A percentile compares a stretch with the other conserved stretches of the same genome.
Conservation (phyloP, 2,888 invertebrate genomes). For the Sepiola atlantica region DNA sequence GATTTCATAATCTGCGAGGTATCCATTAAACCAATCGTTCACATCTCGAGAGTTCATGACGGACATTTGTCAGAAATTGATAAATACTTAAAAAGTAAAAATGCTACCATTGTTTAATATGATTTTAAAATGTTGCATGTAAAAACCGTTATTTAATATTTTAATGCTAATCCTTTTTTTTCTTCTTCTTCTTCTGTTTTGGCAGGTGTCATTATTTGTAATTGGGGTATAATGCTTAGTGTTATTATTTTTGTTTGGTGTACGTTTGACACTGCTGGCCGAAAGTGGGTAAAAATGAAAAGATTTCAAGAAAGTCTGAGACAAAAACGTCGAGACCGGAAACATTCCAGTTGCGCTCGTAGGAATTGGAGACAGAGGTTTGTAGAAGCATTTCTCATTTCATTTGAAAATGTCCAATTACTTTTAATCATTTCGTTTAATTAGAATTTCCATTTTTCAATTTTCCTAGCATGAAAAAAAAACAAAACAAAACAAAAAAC, state of each 20-base stretch:
- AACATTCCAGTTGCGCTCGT: conserved; percentile 84
- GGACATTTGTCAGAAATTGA: too few species aligned
- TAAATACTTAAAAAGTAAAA: too few species aligned
- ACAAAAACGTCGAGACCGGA: conserved; percentile 81
- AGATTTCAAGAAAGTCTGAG: conserved; percentile 88
- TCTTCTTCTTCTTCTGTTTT: conserved; percentile 48
- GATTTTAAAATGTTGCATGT: too few species aligned
- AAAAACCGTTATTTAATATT: too few species aligned
- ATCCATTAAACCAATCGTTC: too few species aligned
- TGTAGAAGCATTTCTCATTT: background rate
- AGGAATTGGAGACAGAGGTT: conserved; percentile 88
- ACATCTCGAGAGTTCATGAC: too few species aligned
- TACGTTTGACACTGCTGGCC: conserved; percentile 89
- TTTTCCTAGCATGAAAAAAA: too few species aligned
- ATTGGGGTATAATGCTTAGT: conserved; percentile 83
- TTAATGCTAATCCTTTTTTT: background rate
- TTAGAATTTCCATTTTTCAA: too few species aligned
- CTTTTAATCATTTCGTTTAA: background rate
- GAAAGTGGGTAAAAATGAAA: conserved; percentile 93
- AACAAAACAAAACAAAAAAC: too few species aligned
- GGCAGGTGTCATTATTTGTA: conserved; percentile 84
- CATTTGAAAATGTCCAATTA: background rate
- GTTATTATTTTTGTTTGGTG: conserved; percentile 88
- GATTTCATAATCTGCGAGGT: too few species aligned
- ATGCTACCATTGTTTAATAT: too few species aligned